These are phyloP conservation scores for Melipona bicolor DNA, from an alignment of 2,888 invertebrate species.

Conservation along the genomic window DNA sequence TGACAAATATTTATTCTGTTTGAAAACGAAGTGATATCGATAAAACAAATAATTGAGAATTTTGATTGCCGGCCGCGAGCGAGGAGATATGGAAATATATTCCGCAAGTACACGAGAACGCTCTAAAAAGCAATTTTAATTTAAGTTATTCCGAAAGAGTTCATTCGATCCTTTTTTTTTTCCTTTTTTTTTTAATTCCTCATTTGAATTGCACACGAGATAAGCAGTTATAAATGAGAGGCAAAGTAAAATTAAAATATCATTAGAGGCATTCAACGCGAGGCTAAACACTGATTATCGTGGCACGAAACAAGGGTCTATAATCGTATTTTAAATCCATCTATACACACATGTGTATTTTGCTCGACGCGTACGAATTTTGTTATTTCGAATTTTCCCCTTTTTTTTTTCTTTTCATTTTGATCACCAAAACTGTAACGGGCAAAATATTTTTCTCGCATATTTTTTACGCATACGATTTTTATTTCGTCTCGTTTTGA, in stretches of 20 bases:
- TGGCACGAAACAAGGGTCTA: neutral
- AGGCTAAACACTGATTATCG: neutral
- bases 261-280: neutral
- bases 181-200: no score
- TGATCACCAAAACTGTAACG: neutral
- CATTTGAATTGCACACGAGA: neutral
- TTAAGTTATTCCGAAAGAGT: neutral
- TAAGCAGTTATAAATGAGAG: neutral
- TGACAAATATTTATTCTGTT: neutral
- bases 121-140: neutral
- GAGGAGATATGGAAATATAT: neutral
- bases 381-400: neutral
- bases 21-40: neutral
- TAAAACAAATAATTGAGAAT: neutral
- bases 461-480: neutral
- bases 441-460: neutral
- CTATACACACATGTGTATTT: neutral
- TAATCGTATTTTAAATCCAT: neutral
- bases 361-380: neutral
- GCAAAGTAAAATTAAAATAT: neutral
- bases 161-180: neutral
- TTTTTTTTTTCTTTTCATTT: neutral
- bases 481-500: neutral
- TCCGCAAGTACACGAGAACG: neutral
- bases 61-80: neutral